phyloP scores from a whole-genome alignment of 2,797 vertebrate genomes.

The Catostomus latipinnis region DNA sequence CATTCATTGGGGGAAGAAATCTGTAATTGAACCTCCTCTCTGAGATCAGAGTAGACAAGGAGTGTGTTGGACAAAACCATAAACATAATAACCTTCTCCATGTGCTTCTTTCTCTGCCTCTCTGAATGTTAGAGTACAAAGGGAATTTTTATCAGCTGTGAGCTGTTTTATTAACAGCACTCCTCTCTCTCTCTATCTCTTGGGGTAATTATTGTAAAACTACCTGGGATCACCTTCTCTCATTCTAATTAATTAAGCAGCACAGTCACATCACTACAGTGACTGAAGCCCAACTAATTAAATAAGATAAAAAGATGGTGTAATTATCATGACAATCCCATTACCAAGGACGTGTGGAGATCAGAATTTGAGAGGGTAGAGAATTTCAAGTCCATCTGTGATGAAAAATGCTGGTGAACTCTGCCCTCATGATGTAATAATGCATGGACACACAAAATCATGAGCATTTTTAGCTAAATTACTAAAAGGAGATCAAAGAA shows the following conservation, averaged over 20 bases:
- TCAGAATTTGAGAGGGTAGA: too few species aligned
- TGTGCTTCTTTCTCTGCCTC: neutral
- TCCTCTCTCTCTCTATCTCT: conserved; percentile 3
- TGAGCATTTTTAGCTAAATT: neutral
- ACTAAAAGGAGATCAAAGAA: neutral
- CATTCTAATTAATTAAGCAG: conserved; percentile 52
- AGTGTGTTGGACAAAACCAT: neutral
- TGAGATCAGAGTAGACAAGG: neutral
- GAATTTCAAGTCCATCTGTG: too few species aligned
- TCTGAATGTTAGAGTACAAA: conserved; percentile 24
- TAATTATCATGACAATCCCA: neutral
- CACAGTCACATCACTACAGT: conserved; percentile 11
- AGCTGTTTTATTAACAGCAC: conserved; percentile 35
- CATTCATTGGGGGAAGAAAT: too few species aligned
- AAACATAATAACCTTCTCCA: neutral
- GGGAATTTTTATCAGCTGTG: conserved; percentile 41
- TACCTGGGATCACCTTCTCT: conserved; percentile 50
- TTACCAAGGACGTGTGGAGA: too few species aligned
- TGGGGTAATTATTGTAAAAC: conserved; percentile 44
- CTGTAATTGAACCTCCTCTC: too few species aligned
- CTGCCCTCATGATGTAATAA: neutral
- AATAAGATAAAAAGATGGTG: conserved; percentile 16
- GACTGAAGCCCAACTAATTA: conserved; percentile 33
- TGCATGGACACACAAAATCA: neutral
- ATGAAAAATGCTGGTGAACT: too few species aligned